Evolutionary conservation across 2,113 vertebrate genomes (phyloP).

Genomic region (Paratilapia polleni): DNA sequence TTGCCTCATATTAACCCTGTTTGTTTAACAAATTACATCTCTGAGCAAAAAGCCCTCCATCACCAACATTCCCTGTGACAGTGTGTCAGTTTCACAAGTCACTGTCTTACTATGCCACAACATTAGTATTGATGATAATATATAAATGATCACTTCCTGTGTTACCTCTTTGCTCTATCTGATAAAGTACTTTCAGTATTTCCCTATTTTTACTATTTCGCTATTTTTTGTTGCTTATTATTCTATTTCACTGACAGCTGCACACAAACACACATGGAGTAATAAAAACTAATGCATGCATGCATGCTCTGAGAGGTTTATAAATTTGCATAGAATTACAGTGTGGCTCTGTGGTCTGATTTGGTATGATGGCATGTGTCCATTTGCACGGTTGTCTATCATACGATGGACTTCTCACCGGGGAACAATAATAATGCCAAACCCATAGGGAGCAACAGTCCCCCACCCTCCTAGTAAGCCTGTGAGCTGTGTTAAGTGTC

Average conservation of each 20-base stretch:
- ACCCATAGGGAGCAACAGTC: slow-evolving; percentile 52
- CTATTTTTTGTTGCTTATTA: neutral
- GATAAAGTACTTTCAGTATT: slow-evolving; percentile 1
- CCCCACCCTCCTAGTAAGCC: slow-evolving; percentile 58
- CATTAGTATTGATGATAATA: slow-evolving; percentile 24
- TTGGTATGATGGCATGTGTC: slow-evolving; percentile 45
- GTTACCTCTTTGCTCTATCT: slow-evolving; percentile 20
- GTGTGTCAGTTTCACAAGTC: slow-evolving; percentile 57
- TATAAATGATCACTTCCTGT: slow-evolving; percentile 40
- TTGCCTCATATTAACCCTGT: slow-evolving; percentile 40
- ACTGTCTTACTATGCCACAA: slow-evolving; percentile 46
- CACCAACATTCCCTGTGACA: slow-evolving; percentile 56
- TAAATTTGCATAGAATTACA: slow-evolving; percentile 46
- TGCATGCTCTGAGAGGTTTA: slow-evolving; percentile 37
- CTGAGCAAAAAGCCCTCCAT: slow-evolving; percentile 43
- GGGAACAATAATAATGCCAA: slow-evolving; percentile 71
- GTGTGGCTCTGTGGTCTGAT: slow-evolving; percentile 34
- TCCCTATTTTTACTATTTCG: neutral
- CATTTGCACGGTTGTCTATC: slow-evolving; percentile 71
- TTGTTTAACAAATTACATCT: slow-evolving; percentile 52
- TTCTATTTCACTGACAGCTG: neutral
- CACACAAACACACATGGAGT: slow-evolving; percentile 3
- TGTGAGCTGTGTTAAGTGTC: slow-evolving; percentile 76
- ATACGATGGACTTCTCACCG: slow-evolving; percentile 62
- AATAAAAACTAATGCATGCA: slow-evolving; percentile 21